Evolutionary conservation across 1,140 invertebrate species (phyloP).

Genomic region (Euwallacea fornicatus): DNA sequence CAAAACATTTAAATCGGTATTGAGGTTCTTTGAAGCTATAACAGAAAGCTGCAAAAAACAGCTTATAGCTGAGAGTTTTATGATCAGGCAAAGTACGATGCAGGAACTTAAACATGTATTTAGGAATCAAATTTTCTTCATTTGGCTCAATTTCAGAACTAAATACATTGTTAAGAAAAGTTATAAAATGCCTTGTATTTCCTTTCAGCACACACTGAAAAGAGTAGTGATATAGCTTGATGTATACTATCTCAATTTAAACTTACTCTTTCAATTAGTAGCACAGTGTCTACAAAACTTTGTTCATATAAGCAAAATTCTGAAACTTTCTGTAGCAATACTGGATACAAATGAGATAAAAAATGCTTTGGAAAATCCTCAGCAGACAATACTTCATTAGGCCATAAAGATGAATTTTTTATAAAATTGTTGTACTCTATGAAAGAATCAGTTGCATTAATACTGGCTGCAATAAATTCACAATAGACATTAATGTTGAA

Average conservation of each 20-base stretch:
- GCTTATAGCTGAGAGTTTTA: conserved; percentile 33
- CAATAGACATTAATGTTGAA: conserved; percentile 42
- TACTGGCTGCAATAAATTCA: conserved; percentile 30
- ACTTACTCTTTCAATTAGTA: conserved; percentile 46
- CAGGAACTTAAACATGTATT: conserved; percentile 38
- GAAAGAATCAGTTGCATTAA: conserved; percentile 28
- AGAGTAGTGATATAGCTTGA: not conserved
- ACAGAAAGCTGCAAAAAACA: conserved; percentile 43
- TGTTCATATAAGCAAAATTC: conserved; percentile 28
- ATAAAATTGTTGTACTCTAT: conserved; percentile 33
- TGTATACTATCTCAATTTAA: not conserved
- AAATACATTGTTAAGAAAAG: conserved; percentile 39
- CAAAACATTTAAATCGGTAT: conserved; percentile 42
- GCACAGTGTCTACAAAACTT: conserved; percentile 39
- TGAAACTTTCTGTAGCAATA: conserved; percentile 30
- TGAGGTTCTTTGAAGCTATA: conserved; percentile 36
- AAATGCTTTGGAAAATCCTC: conserved; percentile 42
- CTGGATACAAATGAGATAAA: conserved; percentile 31
- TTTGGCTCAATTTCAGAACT: conserved; percentile 15
- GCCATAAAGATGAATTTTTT: conserved; percentile 37
- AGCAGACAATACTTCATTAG: conserved; percentile 31
- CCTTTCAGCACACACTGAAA: conserved; percentile 34
- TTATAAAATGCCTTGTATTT: conserved; percentile 36
- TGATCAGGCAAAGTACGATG: conserved; percentile 24
- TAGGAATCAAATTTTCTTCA: conserved; percentile 29